Base-by-base conservation (phyloP, 2,113 vertebrate species). In the Saguinus imperator region DNA sequence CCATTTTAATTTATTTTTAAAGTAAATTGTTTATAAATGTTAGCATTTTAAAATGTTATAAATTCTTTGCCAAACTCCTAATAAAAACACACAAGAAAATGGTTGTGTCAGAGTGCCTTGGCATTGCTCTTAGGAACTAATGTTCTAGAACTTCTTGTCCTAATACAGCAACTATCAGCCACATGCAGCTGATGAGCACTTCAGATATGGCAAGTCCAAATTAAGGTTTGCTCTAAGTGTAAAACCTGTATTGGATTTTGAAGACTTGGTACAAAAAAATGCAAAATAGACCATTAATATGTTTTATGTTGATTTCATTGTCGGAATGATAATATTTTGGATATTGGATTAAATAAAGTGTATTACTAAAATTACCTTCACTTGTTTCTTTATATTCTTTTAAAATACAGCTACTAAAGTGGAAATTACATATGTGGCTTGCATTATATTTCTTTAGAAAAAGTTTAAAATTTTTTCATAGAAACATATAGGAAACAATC, bases 1-100 rank as follows among this genome's bases (percentile, higher is more conserved):
- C 21, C 18, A 79, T 61, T 95, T 85, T 43, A 76, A 81, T 32
- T 87, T 87, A 64, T 79, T 68, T 80, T 96, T 43, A 75, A 92
- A 93, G 18, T 61, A 68, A 79, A 58, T 66, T 57, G 68, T 64
- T 87, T 87, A 58, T 58, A 32, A 86, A 8, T 14, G 64, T 57
- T 57, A 91, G 68, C 66, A 43, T 73, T 96, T 95, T 89, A 45
- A 87, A 81, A 73, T 76, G 5, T 16, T 89, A 37, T 40, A 52
- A 66, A 40, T 77, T 68, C 43, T 76, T 96, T 77, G 13, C 50
- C 61, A 93, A 18, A 92, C 50, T 73, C 58, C 57, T 58, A 43
- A 58, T 70, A 75, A 92, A 95, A 90, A 52, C 27, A 68, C 6
- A 87, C 3, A 61, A 85, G 35, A 79, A 20, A 82, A 86, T 40